These are phyloP conservation scores for Porites rus DNA, from an alignment of 92 coral and sea anemone species.

Conservation along the genomic window DNA sequence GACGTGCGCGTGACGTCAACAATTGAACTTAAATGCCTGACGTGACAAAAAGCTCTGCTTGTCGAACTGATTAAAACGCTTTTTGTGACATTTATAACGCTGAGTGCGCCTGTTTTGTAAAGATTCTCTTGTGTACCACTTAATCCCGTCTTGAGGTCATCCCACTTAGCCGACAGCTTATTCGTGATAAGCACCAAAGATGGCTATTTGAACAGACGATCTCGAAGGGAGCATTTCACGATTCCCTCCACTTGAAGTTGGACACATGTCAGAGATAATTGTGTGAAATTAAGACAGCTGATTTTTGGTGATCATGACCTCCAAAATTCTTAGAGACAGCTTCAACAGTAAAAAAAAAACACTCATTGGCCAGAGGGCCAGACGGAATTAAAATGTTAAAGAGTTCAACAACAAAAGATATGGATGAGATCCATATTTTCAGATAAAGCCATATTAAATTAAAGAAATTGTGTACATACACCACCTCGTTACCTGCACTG, in stretches of 20 bases:
- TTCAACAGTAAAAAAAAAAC: background rate
- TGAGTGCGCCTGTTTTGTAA: constrained; percentile 6
- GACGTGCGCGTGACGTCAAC: constrained; percentile 55
- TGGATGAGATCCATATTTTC: too few species aligned
- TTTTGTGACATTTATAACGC: background rate
- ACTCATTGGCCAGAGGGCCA: background rate
- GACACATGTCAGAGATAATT: constrained; percentile 38
- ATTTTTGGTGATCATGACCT: constrained; percentile 19
- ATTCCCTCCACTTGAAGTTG: constrained; percentile 25
- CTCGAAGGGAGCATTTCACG: constrained; percentile 15
- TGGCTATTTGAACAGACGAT: background rate
- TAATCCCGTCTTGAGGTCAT: constrained; percentile 31
- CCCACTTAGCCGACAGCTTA: constrained; percentile 3
- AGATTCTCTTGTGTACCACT: background rate
- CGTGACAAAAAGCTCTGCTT: constrained; percentile 2
- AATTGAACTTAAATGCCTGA: background rate
- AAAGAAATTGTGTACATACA: too few species aligned
- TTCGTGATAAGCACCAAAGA: constrained; percentile 26
- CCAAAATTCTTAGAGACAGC: constrained; percentile 1
- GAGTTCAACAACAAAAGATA: too few species aligned
- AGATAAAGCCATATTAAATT: too few species aligned
- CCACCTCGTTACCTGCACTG: too few species aligned
- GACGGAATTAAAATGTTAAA: too few species aligned
- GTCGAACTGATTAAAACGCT: background rate
- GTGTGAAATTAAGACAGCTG: constrained; percentile 22